A percentile compares a stretch with the other conserved stretches of the same genome.
Conservation (phyloP, 2,113 vertebrate species). For the Atrichornis clamosus region DNA sequence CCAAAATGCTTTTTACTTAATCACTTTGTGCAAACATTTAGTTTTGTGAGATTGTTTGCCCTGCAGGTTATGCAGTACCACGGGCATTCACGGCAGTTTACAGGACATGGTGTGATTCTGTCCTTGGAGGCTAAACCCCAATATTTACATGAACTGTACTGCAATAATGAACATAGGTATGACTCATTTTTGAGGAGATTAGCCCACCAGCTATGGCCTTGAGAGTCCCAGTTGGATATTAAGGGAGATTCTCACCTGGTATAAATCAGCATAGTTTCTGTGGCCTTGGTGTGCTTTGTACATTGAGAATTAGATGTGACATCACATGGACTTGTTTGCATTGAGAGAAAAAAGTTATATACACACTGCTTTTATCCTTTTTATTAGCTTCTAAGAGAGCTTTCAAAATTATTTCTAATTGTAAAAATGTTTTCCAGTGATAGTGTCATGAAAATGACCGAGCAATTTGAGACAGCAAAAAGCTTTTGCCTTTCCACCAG, state of each 20-base stretch:
- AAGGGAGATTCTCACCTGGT: neutral
- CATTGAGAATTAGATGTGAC: neutral
- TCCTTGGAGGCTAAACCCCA: neutral
- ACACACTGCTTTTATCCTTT: neutral
- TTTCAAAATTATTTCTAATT: neutral
- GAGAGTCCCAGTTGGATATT: neutral
- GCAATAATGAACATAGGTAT: neutral
- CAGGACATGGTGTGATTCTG: neutral
- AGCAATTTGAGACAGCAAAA: neutral
- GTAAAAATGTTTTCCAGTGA: neutral
- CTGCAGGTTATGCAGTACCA: neutral
- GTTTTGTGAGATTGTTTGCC: neutral
- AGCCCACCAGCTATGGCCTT: neutral
- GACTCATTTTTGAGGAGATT: neutral
- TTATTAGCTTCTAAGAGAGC: neutral
- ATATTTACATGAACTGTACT: neutral
- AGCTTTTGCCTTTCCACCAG: neutral
- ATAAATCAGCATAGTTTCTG: neutral
- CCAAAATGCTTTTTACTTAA: neutral
- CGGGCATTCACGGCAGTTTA: neutral
- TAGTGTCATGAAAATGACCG: neutral
- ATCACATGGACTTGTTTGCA: neutral
- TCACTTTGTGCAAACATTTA: neutral
- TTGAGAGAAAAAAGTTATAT: neutral
- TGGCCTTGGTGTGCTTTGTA: neutral